Conservation (phyloP, 1,140 invertebrate genomes). For the Ectropis grisescens region DNA sequence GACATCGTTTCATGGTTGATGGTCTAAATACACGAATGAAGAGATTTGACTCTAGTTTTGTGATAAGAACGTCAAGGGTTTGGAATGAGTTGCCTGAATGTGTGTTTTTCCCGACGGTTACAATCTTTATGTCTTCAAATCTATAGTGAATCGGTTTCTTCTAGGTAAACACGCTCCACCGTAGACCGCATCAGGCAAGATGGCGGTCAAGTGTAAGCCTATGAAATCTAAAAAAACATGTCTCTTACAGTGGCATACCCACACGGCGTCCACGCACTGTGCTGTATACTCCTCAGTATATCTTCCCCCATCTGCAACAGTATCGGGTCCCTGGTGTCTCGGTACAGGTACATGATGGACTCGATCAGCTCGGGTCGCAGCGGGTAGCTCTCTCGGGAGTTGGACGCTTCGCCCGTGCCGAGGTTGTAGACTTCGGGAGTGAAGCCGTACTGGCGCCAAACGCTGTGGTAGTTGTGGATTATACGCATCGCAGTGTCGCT, state of each 20-base stretch:
- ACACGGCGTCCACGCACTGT: slow-evolving; percentile 92
- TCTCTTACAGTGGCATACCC: slow-evolving; percentile 95
- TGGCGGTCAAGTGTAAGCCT: no score
- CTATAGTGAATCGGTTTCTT: no score
- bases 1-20: no score
- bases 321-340: slow-evolving; percentile 93
- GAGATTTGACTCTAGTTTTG: no score
- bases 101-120: no score
- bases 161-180: no score
- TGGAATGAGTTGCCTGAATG: no score
- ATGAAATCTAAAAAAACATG: no score
- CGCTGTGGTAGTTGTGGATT: slow-evolving; percentile 95
- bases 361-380: slow-evolving; percentile 96
- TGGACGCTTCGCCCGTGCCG: slow-evolving; percentile 84
- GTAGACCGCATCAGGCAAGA: no score
- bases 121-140: no score
- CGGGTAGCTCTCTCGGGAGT: slow-evolving; percentile 93
- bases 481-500: slow-evolving; percentile 93
- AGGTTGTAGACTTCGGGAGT: slow-evolving; percentile 98
- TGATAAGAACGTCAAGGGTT: no score
- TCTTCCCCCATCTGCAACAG: slow-evolving; percentile 92
- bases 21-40: no score
- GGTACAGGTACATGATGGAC: slow-evolving; percentile 96
- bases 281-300: slow-evolving; percentile 89
- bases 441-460: slow-evolving; percentile 97